Base-by-base conservation (phyloP, 2,888 invertebrate genomes). In the Caenorhabditis sinica region DNA sequence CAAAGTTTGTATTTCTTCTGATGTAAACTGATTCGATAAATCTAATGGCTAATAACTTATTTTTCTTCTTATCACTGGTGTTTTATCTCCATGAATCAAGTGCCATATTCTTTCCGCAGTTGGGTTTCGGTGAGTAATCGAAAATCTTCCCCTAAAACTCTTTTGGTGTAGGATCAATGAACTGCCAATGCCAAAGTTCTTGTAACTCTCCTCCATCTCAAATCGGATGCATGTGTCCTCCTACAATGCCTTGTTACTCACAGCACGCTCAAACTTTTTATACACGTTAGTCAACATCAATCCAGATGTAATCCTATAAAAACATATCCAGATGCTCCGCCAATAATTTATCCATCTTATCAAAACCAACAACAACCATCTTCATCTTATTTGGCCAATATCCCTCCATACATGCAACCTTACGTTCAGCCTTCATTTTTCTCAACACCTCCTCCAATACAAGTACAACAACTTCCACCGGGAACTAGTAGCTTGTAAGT, bases 151-250 rank as follows among this genome's bases (percentile, higher is more conserved):
- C 20, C 25, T 28, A 28, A 9, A 9, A 60, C 8, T n/a, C 2
- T 20, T 23, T 17, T 25, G 20, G 13, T 1, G 30, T 49, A 72
- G 79, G 79, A 28, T 58, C 71, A 36, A 72, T 72, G 45, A 79
- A 79, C 45, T 79, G 79, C 53, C 79, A 79, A 45, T 79, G 79
- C 53, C 79, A 71, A 20, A 79, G 23, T 33, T 56, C 63, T 11
- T 79, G 79, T 51, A 65, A 51, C 33, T 72, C 72, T 15, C 79
- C 79, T 23, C 72, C 79, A n/a, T 53, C 79, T 23, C 77, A 60
- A 71, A 33, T 77, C 25, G 79, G 79, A 30, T 79, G 79, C 58
- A 56, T 79, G 17, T 79, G 79, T 56, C 61, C 79, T 15, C 43
- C 53, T 33, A 53, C 33, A 43, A 63, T 65, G 51, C 51, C 51